Conservation (phyloP, 1,140 invertebrate genomes). For the Prorops nasuta region DNA sequence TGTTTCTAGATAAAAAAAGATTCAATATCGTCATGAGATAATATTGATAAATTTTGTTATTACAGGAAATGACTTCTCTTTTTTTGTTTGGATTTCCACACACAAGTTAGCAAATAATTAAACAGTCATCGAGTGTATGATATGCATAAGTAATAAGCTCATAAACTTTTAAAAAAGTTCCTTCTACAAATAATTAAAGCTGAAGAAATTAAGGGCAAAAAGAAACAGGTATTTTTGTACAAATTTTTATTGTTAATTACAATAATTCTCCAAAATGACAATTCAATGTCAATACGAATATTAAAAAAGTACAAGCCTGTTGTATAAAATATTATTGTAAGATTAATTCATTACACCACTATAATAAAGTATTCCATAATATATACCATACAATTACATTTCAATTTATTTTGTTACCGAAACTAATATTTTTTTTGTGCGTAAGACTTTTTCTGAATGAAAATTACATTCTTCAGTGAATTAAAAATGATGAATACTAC, state of each 20-base stretch:
- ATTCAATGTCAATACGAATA: slow-evolving; percentile 47
- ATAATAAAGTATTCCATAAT: slow-evolving; percentile 25
- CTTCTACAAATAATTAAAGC: neutral
- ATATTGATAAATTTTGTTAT: no score
- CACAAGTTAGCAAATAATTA: neutral
- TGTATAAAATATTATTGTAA: slow-evolving; percentile 56
- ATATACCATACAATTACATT: slow-evolving; percentile 30
- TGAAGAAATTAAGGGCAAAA: neutral
- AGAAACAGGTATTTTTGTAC: slow-evolving; percentile 29
- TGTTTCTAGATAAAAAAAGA: no score
- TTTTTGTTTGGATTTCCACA: neutral
- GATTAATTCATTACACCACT: slow-evolving; percentile 32
- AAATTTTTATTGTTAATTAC: slow-evolving; percentile 47
- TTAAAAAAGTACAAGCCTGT: slow-evolving; percentile 58
- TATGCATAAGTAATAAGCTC: no score
- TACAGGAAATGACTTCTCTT: slow-evolving; percentile 2
- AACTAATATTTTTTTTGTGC: slow-evolving; percentile 29
- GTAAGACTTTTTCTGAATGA: slow-evolving; percentile 29
- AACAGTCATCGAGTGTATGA: no score
- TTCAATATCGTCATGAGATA: no score
- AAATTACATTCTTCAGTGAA: slow-evolving; percentile 30
- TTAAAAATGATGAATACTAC: neutral
- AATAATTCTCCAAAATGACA: slow-evolving; percentile 47
- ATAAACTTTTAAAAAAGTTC: neutral
- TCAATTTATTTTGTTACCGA: slow-evolving; percentile 21